A percentile compares a stretch with the other conserved stretches of the same genome.
These are phyloP conservation scores for Rutilus rutilus DNA, from an alignment of 2,113 vertebrate genomes.

Conservation along the genomic window DNA sequence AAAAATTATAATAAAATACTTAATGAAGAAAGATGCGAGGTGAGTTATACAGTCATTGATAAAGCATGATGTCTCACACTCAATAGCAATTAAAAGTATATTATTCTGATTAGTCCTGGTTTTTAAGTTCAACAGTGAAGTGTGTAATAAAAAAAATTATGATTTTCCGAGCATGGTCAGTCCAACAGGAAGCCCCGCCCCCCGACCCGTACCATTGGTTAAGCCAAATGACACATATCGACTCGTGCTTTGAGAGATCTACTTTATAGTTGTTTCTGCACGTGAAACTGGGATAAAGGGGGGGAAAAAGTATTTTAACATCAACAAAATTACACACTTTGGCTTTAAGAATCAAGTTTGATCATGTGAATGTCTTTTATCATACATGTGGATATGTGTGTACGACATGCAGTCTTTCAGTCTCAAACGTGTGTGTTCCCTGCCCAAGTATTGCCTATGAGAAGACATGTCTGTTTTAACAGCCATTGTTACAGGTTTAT, in stretches of 20 bases:
- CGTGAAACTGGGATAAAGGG: background rate
- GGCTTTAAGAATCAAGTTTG: slow-evolving; percentile 75
- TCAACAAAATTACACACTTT: slow-evolving; percentile 8
- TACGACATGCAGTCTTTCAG: slow-evolving; percentile 71
- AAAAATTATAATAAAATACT: background rate
- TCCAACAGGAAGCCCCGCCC: background rate
- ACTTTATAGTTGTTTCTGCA: background rate
- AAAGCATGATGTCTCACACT: slow-evolving; percentile 85
- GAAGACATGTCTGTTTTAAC: slow-evolving; percentile 93
- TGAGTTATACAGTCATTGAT: slow-evolving; percentile 44
- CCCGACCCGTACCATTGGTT: background rate
- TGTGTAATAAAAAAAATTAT: background rate
- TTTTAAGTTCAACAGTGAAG: slow-evolving; percentile 70
- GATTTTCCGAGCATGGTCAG: background rate
- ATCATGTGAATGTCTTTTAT: slow-evolving; percentile 60
- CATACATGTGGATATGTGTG: slow-evolving; percentile 79
- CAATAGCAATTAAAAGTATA: slow-evolving; percentile 80
- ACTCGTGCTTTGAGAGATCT: background rate
- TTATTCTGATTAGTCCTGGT: slow-evolving; percentile 80
- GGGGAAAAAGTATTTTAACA: background rate
- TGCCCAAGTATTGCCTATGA: slow-evolving; percentile 92
- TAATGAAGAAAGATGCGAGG: slow-evolving; percentile 18
- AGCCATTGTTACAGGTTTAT: slow-evolving; percentile 95
- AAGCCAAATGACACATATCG: background rate
- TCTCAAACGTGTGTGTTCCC: slow-evolving; percentile 78